Percentiles rank a stretch among this genome's conserved stretches.
Conservation (phyloP, 1,140 invertebrate species). For the Tyrophagus putrescentiae region DNA sequence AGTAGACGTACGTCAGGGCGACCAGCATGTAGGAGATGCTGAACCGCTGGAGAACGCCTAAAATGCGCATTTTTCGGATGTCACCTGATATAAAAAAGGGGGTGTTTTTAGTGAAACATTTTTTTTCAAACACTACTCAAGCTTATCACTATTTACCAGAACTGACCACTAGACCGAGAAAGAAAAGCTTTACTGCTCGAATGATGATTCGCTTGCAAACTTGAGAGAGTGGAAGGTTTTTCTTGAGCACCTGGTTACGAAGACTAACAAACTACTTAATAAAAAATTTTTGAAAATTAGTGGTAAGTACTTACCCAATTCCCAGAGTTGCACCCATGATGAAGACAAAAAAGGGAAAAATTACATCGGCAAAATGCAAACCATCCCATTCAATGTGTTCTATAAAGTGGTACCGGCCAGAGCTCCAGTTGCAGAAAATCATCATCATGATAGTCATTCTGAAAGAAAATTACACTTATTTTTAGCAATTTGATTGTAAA, state of each 20-base stretch:
- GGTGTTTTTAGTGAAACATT: not conserved
- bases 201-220: constrained; percentile 38
- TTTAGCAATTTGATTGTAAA: too few species aligned
- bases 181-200: constrained; percentile 43
- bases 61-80: constrained; percentile 39
- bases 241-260: not conserved
- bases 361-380: constrained; percentile 71
- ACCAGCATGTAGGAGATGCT: constrained; percentile 63
- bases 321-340: constrained; percentile 25
- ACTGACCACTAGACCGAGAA: constrained; percentile 48
- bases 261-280: not conserved
- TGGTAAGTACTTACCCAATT: constrained; percentile 1
- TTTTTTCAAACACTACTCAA: not conserved
- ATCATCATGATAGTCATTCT: constrained; percentile 43
- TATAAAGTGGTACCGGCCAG: constrained; percentile 73
- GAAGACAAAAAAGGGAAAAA: constrained; percentile 77
- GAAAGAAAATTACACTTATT: too few species aligned
- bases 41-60: constrained; percentile 69
- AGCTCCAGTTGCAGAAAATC: constrained; percentile 83
- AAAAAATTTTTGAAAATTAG: not conserved
- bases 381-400: constrained; percentile 86
- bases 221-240: constrained; percentile 25
- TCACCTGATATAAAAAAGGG: not conserved
- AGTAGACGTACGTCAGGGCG: constrained; percentile 36
- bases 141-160: constrained; percentile 30